These are phyloP conservation scores for Sinhomidia bicolor DNA, from an alignment of 2,888 invertebrate species.

Conservation along the genomic window DNA sequence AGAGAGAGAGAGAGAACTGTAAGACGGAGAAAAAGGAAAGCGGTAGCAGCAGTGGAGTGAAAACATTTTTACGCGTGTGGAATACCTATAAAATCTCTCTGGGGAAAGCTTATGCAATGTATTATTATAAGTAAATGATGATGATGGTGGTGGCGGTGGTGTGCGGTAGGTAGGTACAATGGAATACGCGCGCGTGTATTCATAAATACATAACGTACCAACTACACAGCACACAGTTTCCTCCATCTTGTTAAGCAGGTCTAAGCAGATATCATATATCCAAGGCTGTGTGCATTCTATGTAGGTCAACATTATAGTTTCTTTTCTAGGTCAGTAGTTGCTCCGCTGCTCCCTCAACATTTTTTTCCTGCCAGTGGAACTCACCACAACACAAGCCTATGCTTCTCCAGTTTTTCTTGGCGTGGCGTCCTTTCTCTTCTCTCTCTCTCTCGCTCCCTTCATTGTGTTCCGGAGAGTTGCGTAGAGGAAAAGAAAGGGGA, in stretches of 20 bases:
- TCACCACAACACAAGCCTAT: no score
- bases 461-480: constrained; percentile 52
- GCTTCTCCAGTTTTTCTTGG: constrained; percentile 37
- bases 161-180: background rate
- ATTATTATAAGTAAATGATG: background rate
- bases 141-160: background rate
- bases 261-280: background rate
- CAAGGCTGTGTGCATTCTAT: constrained; percentile 44
- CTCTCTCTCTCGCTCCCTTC: background rate
- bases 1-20: background rate
- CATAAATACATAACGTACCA: constrained; percentile 7
- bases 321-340: constrained; percentile 65
- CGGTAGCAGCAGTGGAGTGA: no score
- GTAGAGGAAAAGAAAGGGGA: constrained; percentile 27
- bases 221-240: background rate
- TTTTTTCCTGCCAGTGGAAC: no score
- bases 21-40: background rate
- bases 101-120: background rate
- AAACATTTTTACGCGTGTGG: constrained; percentile 18
- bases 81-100: background rate
- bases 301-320: constrained; percentile 39
- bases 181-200: constrained; percentile 3
- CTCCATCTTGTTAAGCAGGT: background rate
- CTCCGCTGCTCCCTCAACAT: background rate
- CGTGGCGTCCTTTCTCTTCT: constrained; percentile 4